Conservation (phyloP, 1,140 invertebrate genomes). For the Aphidius gifuensis region DNA sequence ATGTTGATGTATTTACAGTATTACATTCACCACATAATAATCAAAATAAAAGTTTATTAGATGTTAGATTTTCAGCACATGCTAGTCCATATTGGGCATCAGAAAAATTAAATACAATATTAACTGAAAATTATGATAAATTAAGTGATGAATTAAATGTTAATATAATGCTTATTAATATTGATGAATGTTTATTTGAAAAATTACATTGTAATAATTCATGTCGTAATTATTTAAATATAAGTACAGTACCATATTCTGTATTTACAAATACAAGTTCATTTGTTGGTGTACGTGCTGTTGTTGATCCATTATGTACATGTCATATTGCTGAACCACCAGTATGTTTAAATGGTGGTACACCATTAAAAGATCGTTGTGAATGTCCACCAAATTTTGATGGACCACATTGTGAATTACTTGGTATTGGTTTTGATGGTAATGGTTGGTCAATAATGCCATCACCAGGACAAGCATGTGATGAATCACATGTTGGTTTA, state of each 20-base stretch:
- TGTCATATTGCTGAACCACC: conserved; percentile 59
- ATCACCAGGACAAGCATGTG: conserved; percentile 68
- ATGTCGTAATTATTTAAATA: conserved; percentile 70
- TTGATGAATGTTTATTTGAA: conserved; percentile 82
- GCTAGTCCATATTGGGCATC: conserved; percentile 86
- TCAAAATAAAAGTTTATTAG: conserved; percentile 60
- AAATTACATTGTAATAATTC: conserved; percentile 68
- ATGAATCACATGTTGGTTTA: conserved; percentile 72
- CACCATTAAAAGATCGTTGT: conserved; percentile 61
- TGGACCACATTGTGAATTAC: conserved; percentile 86
- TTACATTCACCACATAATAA: conserved; percentile 65
- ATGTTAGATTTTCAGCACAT: conserved; percentile 88
- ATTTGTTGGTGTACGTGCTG: conserved; percentile 82
- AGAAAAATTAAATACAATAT: conserved; percentile 79
- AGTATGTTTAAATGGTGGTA: conserved; percentile 72
- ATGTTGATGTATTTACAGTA: conserved; percentile 92
- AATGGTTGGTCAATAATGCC: conserved; percentile 87
- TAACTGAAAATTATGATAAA: conserved; percentile 64
- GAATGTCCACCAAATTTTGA: conserved; percentile 69
- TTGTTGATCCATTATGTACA: conserved; percentile 72
- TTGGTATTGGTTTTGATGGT: conserved; percentile 81
- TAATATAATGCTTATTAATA: conserved; percentile 78
- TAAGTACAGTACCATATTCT: conserved; percentile 67
- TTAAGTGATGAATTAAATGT: conserved; percentile 69
- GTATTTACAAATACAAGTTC: conserved; percentile 87